These are phyloP conservation scores for Ormyrus thymus DNA, from an alignment of 2,888 invertebrate genomes.

Conservation along the genomic window DNA sequence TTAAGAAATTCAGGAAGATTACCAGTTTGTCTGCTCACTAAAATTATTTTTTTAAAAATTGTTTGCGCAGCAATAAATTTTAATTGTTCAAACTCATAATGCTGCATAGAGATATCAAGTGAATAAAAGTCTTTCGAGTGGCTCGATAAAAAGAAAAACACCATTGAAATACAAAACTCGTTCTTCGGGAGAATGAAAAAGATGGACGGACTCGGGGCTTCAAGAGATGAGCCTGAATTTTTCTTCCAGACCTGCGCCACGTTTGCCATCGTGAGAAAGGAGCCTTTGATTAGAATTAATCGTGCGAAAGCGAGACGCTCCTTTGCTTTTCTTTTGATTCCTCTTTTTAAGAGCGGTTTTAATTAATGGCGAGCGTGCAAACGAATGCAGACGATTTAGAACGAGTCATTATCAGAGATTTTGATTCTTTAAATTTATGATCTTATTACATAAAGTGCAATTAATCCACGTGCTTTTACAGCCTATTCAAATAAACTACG, in stretches of 20 bases:
- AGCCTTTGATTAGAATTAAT: slow-evolving; percentile 46
- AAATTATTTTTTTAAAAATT: too few relatives aligned
- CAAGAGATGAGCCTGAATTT: slow-evolving; percentile 33
- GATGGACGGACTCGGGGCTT: slow-evolving; percentile 13
- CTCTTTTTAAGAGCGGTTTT: slow-evolving; percentile 16
- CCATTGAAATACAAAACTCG: slow-evolving; percentile 20
- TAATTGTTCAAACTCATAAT: neutral
- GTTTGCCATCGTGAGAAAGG: slow-evolving; percentile 13
- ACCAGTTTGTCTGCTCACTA: too few relatives aligned
- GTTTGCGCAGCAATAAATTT: neutral
- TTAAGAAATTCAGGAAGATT: too few relatives aligned
- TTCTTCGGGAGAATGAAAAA: slow-evolving; percentile 28
- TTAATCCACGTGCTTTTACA: too few relatives aligned
- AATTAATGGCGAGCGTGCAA: slow-evolving; percentile 31
- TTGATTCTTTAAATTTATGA: neutral
- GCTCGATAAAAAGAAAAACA: neutral
- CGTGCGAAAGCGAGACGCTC: slow-evolving; percentile 22
- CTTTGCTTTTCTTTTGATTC: neutral
- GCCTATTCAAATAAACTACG: too few relatives aligned
- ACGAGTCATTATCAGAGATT: neutral
- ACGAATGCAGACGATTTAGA: slow-evolving; percentile 17
- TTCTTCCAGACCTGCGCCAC: neutral
- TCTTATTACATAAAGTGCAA: too few relatives aligned
- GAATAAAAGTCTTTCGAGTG: neutral
- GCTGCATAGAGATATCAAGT: slow-evolving; percentile 3